A percentile compares a stretch with the other conserved stretches of the same genome.
Conservation (phyloP, 2,797 vertebrate species). For the Dryobates pubescens region DNA sequence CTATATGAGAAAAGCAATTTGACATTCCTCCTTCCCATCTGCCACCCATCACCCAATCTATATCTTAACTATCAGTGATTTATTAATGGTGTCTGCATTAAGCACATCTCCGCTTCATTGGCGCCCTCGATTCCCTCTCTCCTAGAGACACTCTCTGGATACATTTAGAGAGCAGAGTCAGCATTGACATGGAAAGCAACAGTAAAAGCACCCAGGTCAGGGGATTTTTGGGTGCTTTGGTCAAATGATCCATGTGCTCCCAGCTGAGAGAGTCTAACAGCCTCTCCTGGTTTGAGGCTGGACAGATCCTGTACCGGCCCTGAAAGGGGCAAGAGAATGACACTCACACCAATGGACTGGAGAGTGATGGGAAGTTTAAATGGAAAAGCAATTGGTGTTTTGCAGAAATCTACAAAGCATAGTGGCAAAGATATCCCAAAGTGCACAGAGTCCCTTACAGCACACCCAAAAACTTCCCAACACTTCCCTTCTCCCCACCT, state of each 20-base stretch:
- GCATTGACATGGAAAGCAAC: constrained; percentile 46
- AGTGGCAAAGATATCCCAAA: no score
- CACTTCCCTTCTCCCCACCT: no score
- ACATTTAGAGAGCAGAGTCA: constrained; percentile 60
- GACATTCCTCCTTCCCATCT: constrained; percentile 82
- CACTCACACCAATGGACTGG: no score
- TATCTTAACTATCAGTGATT: constrained; percentile 84
- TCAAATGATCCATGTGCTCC: background rate
- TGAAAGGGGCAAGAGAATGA: no score
- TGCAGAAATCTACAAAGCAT: no score
- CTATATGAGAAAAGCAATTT: constrained; percentile 86
- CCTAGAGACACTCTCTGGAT: constrained; percentile 60
- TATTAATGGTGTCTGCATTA: constrained; percentile 79
- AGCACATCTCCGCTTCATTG: constrained; percentile 72
- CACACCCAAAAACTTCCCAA: no score
- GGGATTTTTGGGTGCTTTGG: constrained; percentile 28
- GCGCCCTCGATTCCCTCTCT: constrained; percentile 35
- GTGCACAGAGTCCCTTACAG: no score
- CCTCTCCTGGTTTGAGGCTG: no score
- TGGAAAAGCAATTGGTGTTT: no score
- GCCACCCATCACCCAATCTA: constrained; percentile 82
- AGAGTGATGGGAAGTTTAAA: no score
- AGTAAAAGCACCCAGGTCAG: background rate
- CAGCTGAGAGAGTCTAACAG: background rate
- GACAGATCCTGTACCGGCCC: no score